Evolutionary conservation across 2,797 vertebrate genomes (phyloP).

Genomic region (Rallus crepitans): DNA sequence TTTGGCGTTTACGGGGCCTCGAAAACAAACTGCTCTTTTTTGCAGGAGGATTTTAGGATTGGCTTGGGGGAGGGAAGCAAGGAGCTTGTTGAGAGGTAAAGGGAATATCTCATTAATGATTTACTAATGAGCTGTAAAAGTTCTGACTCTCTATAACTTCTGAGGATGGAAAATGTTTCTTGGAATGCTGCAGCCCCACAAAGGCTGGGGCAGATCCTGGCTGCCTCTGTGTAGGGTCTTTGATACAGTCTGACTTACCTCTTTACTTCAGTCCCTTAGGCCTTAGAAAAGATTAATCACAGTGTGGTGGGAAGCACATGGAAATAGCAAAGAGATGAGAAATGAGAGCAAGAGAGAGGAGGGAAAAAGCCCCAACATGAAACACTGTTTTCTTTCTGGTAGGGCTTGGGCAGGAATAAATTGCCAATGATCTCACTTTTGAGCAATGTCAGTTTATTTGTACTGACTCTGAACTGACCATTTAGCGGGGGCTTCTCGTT

Average conservation of each 20-base stretch:
- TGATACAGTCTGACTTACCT: conserved; percentile 70
- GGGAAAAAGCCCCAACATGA: conserved; percentile 75
- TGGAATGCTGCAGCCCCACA: conserved; percentile 58
- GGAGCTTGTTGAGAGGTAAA: conserved; percentile 53
- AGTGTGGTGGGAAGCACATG: conserved; percentile 75
- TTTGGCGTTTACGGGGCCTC: not conserved
- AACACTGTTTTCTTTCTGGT: conserved; percentile 82
- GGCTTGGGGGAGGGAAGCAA: conserved; percentile 16
- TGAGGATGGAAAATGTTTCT: conserved; percentile 66
- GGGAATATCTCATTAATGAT: conserved; percentile 70
- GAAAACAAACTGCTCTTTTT: conserved; percentile 46
- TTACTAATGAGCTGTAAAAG: conserved; percentile 71
- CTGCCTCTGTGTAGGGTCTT: conserved; percentile 75
- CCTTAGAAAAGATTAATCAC: conserved; percentile 76
- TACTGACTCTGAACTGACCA: conserved; percentile 77
- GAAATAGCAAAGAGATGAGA: conserved; percentile 74
- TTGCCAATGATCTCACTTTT: conserved; percentile 81
- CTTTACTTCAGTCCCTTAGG: conserved; percentile 70
- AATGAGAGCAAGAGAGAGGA: conserved; percentile 71
- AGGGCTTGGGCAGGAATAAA: conserved; percentile 74
- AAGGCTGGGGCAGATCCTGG: conserved; percentile 66
- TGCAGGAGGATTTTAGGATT: not conserved
- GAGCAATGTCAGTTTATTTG: conserved; percentile 79
- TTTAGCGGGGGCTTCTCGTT: conserved; percentile 64
- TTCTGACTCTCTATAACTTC: conserved; percentile 55